These are phyloP conservation scores for Sebastes schlegelii DNA, from an alignment of 2,113 vertebrate genomes.

Conservation along the genomic window DNA sequence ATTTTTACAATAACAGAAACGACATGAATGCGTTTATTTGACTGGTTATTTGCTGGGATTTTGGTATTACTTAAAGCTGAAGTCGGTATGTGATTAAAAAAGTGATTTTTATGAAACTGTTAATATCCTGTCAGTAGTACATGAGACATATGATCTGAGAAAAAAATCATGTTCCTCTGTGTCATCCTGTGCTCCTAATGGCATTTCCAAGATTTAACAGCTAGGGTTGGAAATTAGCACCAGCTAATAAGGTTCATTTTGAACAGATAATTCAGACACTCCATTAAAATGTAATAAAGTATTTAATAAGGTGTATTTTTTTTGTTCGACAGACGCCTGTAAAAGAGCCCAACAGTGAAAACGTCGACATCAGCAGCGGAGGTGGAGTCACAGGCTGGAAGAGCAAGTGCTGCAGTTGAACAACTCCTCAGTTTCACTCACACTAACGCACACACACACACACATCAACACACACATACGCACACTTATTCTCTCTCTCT, in stretches of 20 bases:
- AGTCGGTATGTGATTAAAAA: too few species aligned
- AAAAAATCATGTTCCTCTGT: too few species aligned
- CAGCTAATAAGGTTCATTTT: too few species aligned
- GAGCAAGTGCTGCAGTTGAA: conserved; percentile 98
- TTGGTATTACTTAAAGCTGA: too few species aligned
- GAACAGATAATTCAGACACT: background rate
- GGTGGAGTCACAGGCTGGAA: conserved; percentile 97
- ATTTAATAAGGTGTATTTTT: background rate
- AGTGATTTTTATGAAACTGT: too few species aligned
- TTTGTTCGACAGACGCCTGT: conserved; percentile 89
- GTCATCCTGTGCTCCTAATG: too few species aligned
- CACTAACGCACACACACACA: conserved; percentile 64
- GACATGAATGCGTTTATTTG: background rate
- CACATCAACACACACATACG: background rate
- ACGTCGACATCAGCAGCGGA: conserved; percentile 97
- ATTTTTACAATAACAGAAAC: background rate
- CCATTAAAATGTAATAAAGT: background rate
- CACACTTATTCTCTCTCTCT: conserved; percentile 50
- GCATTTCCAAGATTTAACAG: too few species aligned
- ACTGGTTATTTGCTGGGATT: background rate
- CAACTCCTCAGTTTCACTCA: conserved; percentile 70
- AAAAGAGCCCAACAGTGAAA: conserved; percentile 99
- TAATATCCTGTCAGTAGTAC: too few species aligned
- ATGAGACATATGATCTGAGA: too few species aligned
- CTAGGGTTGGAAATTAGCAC: too few species aligned